These are phyloP conservation scores for Pinna nobilis DNA, from an alignment of 1,140 invertebrate species.

Conservation along the genomic window DNA sequence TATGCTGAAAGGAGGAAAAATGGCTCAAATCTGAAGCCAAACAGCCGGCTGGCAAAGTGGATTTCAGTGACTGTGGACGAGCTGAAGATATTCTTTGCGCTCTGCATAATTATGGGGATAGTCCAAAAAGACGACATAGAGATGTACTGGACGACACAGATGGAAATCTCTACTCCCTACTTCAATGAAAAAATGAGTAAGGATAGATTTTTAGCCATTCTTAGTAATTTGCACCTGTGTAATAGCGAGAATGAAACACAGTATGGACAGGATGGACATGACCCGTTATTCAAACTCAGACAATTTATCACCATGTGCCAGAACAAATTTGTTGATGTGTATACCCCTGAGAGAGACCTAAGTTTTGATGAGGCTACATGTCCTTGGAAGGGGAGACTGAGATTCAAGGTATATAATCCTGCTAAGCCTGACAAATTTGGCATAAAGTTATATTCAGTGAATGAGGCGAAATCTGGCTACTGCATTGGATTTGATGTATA, in stretches of 20 bases:
- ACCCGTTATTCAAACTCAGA: constrained; percentile 22
- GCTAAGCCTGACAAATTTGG: constrained; percentile 43
- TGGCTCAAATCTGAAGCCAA: not conserved
- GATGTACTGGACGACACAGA: too few species aligned
- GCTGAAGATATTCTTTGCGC: too few species aligned
- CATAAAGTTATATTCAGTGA: too few species aligned
- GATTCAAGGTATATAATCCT: constrained; percentile 43
- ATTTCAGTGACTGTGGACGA: not conserved
- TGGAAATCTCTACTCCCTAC: too few species aligned
- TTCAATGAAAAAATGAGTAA: too few species aligned
- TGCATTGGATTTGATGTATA: not conserved
- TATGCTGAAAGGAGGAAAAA: not conserved
- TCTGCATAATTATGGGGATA: too few species aligned
- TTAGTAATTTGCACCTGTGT: constrained; percentile 11
- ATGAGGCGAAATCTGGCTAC: not conserved
- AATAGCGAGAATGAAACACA: not conserved
- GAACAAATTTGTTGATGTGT: constrained; percentile 25
- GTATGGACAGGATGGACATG: constrained; percentile 1
- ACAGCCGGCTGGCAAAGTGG: too few species aligned
- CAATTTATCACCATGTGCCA: constrained; percentile 13
- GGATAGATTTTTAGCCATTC: constrained; percentile 1
- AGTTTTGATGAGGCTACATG: constrained; percentile 43
- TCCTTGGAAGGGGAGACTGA: constrained; percentile 35
- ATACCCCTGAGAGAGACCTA: constrained; percentile 18
- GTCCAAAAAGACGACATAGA: too few species aligned